These are phyloP conservation scores for Agapornis canus DNA, from an alignment of 2,797 vertebrate genomes.

Conservation along the genomic window DNA sequence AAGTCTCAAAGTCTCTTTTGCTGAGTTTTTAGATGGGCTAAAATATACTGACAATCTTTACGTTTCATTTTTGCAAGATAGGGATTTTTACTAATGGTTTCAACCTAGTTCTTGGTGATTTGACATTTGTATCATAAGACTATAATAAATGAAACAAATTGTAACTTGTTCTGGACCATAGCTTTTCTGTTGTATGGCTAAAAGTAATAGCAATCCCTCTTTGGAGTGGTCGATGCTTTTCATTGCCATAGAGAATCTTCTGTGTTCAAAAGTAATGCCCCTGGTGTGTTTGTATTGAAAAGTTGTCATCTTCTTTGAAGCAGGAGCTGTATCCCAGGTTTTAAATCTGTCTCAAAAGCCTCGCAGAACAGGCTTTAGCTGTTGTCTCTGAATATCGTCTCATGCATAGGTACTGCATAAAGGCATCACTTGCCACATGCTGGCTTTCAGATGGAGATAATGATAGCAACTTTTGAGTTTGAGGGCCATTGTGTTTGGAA, in stretches of 20 bases:
- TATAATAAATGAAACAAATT: neutral
- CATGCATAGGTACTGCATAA: accelerated
- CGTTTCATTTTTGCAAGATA: neutral
- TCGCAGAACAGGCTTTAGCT: neutral
- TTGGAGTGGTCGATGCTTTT: neutral
- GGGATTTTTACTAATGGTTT: neutral
- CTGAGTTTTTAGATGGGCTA: neutral
- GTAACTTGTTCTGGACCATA: neutral
- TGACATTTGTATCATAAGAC: neutral
- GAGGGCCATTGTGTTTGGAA: neutral
- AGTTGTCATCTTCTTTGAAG: neutral
- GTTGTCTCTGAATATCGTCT: neutral
- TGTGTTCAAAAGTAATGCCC: neutral
- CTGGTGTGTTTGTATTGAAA: neutral
- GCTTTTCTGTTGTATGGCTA: neutral
- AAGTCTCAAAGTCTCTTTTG: neutral
- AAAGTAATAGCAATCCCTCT: neutral
- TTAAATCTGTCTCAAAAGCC: neutral
- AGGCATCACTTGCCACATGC: neutral
- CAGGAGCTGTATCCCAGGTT: neutral
- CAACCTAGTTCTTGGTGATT: neutral
- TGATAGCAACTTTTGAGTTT: neutral
- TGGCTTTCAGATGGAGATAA: neutral
- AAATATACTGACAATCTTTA: neutral
- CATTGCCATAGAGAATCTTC: neutral